Conservation (phyloP, 1,140 invertebrate species). For the Penaeus vannamei region DNA sequence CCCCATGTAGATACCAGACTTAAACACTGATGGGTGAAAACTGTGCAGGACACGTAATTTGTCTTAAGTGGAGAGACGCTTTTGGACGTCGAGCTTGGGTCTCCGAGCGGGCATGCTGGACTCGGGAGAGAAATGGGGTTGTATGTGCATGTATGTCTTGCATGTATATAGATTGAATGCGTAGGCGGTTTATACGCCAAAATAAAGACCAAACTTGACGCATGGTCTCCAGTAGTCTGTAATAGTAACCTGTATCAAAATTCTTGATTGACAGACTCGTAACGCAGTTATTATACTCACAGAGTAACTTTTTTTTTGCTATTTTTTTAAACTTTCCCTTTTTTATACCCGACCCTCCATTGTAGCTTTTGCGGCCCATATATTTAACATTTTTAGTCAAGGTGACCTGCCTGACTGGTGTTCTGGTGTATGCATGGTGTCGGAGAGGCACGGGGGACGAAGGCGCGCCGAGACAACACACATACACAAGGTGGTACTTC, state of each 20-base stretch:
- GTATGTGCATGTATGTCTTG: no score
- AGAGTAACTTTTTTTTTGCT: neutral
- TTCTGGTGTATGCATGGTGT: neutral
- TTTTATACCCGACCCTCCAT: no score
- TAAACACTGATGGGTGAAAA: no score
- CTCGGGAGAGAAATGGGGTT: no score
- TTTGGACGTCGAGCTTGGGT: no score
- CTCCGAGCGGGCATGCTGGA: no score
- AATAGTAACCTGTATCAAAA: conserved; percentile 44
- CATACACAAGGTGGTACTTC: neutral
- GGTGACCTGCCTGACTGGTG: conserved; percentile 32
- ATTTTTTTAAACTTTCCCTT: neutral
- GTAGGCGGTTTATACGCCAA: no score
- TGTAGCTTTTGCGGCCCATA: conserved; percentile 1
- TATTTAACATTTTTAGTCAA: conserved; percentile 55
- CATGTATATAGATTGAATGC: no score
- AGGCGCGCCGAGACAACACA: conserved; percentile 1
- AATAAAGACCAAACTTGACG: no score
- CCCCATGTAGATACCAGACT: no score
- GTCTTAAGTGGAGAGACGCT: no score
- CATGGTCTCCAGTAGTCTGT: neutral
- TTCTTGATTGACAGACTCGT: conserved; percentile 33
- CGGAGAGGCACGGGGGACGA: neutral
- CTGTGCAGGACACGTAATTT: no score
- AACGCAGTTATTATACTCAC: conserved; percentile 23